phyloP scores from a whole-genome alignment of 2,797 vertebrate genomes.

The Rhynchonycteris naso region DNA sequence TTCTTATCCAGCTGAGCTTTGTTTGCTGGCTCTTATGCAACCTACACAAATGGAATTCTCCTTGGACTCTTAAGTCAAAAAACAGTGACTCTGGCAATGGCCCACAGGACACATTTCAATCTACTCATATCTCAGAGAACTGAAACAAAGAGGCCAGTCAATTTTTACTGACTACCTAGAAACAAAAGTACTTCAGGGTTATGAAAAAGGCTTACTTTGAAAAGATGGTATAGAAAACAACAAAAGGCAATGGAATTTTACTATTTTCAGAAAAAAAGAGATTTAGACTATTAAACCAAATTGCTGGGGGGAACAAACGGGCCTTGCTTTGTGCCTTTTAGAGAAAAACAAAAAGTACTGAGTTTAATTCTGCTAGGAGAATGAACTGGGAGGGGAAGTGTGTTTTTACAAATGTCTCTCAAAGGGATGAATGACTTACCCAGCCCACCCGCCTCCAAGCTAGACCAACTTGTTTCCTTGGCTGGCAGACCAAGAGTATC shows the following conservation, averaged over 20 bases:
- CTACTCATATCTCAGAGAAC: neutral
- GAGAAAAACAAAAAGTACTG: neutral
- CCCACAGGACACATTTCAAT: neutral
- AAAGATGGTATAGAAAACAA: neutral
- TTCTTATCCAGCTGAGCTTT: slow-evolving; percentile 33
- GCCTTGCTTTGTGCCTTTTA: neutral
- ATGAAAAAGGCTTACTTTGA: neutral
- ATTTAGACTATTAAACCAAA: neutral
- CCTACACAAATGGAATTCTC: slow-evolving; percentile 29
- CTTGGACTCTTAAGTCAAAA: slow-evolving; percentile 42
- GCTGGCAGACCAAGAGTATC: neutral
- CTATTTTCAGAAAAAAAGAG: slow-evolving; percentile 28
- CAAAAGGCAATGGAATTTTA: slow-evolving; percentile 52
- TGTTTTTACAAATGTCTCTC: neutral
- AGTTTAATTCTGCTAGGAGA: neutral
- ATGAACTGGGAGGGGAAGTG: neutral
- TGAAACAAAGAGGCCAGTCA: slow-evolving; percentile 12
- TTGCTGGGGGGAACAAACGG: neutral
- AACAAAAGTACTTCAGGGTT: slow-evolving; percentile 12
- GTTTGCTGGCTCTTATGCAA: slow-evolving; percentile 35
- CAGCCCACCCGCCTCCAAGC: neutral
- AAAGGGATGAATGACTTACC: neutral
- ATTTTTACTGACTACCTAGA: slow-evolving; percentile 27
- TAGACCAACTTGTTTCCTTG: neutral
- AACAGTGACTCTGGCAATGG: slow-evolving; percentile 24